These are phyloP conservation scores for Amia ocellicauda DNA, from an alignment of 2,113 vertebrate species.

Conservation along the genomic window DNA sequence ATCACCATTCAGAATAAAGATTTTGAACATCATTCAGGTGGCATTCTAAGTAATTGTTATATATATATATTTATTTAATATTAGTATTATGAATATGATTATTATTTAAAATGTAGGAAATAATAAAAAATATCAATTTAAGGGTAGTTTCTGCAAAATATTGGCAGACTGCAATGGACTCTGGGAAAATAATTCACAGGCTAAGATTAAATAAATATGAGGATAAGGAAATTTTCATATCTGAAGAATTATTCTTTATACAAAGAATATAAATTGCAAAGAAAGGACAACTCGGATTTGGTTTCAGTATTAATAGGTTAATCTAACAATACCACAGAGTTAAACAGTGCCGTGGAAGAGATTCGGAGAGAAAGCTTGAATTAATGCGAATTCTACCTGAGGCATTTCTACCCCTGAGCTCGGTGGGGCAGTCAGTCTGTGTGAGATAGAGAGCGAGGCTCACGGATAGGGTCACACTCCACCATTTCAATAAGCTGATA, in stretches of 20 bases:
- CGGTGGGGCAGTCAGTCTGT: not conserved
- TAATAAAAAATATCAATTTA: too few relatives aligned
- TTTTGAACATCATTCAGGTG: too few relatives aligned
- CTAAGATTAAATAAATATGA: too few relatives aligned
- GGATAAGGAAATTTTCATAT: too few relatives aligned
- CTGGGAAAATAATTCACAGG: too few relatives aligned
- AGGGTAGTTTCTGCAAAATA: too few relatives aligned
- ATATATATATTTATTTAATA: too few relatives aligned
- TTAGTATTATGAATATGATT: too few relatives aligned
- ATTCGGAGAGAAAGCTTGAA: not conserved
- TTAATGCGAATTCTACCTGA: not conserved
- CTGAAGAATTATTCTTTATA: not conserved
- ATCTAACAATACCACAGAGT: not conserved
- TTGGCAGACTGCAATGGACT: too few relatives aligned
- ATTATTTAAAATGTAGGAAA: too few relatives aligned
- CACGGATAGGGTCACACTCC: constrained; percentile 51
- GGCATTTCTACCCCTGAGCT: not conserved
- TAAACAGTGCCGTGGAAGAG: not conserved
- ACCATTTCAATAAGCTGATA: constrained; percentile 60
- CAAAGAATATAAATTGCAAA: not conserved
- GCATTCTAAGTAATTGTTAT: too few relatives aligned
- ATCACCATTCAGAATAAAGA: too few relatives aligned
- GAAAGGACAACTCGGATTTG: not conserved
- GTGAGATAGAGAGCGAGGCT: not conserved
- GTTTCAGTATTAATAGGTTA: not conserved